phyloP scores from a whole-genome alignment of 1,140 invertebrate species.

The Ceratosolen solmsi region DNA sequence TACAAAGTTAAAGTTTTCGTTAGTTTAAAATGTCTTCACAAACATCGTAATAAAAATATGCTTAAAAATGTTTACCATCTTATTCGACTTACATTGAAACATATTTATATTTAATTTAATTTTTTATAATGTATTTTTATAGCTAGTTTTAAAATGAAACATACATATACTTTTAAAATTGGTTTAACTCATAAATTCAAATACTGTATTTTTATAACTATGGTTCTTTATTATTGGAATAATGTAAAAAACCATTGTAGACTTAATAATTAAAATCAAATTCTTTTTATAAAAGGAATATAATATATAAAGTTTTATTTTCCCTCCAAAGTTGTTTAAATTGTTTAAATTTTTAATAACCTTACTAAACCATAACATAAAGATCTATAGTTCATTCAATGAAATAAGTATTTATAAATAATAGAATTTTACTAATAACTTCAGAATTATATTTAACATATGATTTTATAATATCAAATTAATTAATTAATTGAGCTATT shows the following conservation, averaged over 20 bases:
- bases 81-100: slow-evolving; percentile 21
- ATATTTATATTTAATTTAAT: slow-evolving; percentile 46
- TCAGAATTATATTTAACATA: too few relatives aligned
- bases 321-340: too few relatives aligned
- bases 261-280: background rate
- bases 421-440: too few relatives aligned
- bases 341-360: too few relatives aligned
- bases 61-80: slow-evolving; percentile 19
- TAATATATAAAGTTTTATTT: slow-evolving; percentile 23
- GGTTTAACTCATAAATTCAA: slow-evolving; percentile 9
- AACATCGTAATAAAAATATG: background rate
- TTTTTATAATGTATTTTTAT: slow-evolving; percentile 25
- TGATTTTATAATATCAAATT: too few relatives aligned
- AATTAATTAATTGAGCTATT: too few relatives aligned
- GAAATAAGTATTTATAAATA: too few relatives aligned
- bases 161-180: slow-evolving; percentile 25
- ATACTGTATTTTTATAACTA: background rate
- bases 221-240: background rate
- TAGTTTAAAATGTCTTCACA: slow-evolving; percentile 21
- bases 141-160: slow-evolving; percentile 34
- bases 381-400: too few relatives aligned
- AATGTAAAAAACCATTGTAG: too few relatives aligned
- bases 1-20: slow-evolving; percentile 31
- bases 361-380: too few relatives aligned
- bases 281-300: background rate